These are phyloP conservation scores for Pelagia noctiluca DNA, from an alignment of 30 jellyfish, hydroid and myxozoan species.

Conservation along the genomic window DNA sequence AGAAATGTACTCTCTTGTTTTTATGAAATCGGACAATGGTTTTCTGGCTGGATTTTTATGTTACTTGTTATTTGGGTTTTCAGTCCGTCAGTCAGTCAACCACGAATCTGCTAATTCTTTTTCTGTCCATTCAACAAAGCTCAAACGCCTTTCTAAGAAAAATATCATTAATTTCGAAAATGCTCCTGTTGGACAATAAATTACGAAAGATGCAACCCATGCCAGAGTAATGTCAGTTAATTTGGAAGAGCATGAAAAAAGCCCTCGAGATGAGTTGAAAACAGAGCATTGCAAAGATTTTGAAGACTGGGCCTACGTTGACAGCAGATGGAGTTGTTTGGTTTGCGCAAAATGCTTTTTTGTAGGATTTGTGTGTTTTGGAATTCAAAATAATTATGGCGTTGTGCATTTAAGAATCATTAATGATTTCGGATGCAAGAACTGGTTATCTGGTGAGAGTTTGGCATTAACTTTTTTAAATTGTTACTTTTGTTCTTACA, in stretches of 20 bases:
- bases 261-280: not conserved
- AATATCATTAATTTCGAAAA: not conserved
- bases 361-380: constrained; percentile 53
- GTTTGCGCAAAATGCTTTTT: constrained; percentile 24
- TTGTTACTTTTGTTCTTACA: not conserved
- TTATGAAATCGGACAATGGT: too few species aligned
- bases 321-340: constrained; percentile 44
- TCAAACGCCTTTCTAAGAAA: not conserved
- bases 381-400: constrained; percentile 53
- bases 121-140: too few species aligned
- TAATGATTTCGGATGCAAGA: constrained; percentile 11
- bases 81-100: too few species aligned
- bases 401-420: constrained; percentile 21
- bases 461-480: not conserved
- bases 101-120: too few species aligned
- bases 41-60: too few species aligned
- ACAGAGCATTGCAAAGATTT: not conserved
- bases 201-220: too few species aligned
- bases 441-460: constrained; percentile 45
- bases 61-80: too few species aligned
- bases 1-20: too few species aligned
- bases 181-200: not conserved
- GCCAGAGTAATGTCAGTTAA: not conserved
- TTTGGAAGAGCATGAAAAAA: not conserved
- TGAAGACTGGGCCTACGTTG: not conserved